These are phyloP conservation scores for Orchesella cincta DNA, from an alignment of 1,140 invertebrate species.

Conservation along the genomic window DNA sequence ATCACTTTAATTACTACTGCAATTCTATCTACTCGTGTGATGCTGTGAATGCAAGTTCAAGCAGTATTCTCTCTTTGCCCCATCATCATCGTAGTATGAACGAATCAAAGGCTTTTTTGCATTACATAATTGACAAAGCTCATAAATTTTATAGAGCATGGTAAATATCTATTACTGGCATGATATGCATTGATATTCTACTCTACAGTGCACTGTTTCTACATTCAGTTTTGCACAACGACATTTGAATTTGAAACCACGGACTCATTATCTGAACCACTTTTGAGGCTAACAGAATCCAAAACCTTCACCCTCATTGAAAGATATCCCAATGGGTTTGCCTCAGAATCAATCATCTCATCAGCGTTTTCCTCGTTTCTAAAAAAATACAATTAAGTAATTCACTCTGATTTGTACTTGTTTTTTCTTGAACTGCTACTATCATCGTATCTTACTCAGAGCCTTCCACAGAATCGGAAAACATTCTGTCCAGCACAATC, in stretches of 20 bases:
- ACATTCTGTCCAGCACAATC: slow-evolving; percentile 27
- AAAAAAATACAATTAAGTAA: slow-evolving; percentile 4
- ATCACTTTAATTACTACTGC: too few species aligned
- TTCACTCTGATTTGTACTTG: background rate
- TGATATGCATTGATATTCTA: background rate
- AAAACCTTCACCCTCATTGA: slow-evolving; percentile 44
- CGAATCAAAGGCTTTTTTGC: too few species aligned
- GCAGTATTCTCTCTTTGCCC: too few species aligned
- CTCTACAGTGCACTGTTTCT: background rate
- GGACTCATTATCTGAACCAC: slow-evolving; percentile 19
- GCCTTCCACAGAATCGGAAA: slow-evolving; percentile 25
- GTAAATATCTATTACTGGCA: background rate
- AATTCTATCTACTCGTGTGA: too few species aligned
- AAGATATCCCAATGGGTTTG: slow-evolving; percentile 38
- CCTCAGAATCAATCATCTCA: slow-evolving; percentile 37
- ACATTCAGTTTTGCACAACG: background rate
- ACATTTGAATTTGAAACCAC: background rate
- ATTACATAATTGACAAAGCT: too few species aligned
- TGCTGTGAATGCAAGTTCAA: too few species aligned
- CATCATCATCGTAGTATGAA: too few species aligned
- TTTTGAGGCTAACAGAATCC: slow-evolving; percentile 29
- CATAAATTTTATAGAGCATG: background rate
- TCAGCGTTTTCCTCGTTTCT: slow-evolving; percentile 31
- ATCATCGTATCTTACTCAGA: background rate
- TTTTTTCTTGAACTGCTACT: too few species aligned